These are phyloP conservation scores for Melanotaenia nigrans DNA, from an alignment of 2,797 vertebrate genomes.

Conservation along the genomic window DNA sequence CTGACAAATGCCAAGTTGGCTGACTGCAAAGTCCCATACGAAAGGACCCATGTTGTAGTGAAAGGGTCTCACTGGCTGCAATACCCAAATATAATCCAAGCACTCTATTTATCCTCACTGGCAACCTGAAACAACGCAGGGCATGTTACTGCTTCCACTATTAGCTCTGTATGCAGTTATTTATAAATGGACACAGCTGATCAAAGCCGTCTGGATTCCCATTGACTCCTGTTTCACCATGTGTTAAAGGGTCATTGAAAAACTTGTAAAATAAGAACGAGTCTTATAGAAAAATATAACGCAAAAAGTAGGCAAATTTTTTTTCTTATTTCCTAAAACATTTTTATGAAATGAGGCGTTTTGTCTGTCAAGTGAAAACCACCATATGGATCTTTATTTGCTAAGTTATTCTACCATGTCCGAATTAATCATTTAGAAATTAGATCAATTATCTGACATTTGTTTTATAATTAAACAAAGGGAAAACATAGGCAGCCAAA, in stretches of 20 bases:
- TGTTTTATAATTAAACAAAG: not conserved
- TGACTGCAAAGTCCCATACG: conserved; percentile 49
- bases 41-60: conserved; percentile 58
- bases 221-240: conserved; percentile 56
- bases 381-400: not conserved
- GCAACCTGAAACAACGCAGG: conserved; percentile 73
- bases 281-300: not conserved
- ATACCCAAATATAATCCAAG: conserved; percentile 72
- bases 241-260: conserved; percentile 52
- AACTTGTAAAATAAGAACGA: not conserved
- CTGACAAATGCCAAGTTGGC: conserved; percentile 69
- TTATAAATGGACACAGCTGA: conserved; percentile 76
- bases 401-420: no score
- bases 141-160: conserved; percentile 75
- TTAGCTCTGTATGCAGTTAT: conserved; percentile 69
- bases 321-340: not conserved
- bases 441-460: not conserved
- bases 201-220: conserved; percentile 64
- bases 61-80: conserved; percentile 65
- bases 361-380: not conserved
- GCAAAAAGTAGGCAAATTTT: not conserved
- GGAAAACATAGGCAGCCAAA: no score
- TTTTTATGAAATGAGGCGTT: not conserved
- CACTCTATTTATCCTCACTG: conserved; percentile 72
- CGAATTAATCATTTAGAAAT: not conserved